phyloP scores from a whole-genome alignment of 2,797 vertebrate species.

The Mormyrus hasselquistii region DNA sequence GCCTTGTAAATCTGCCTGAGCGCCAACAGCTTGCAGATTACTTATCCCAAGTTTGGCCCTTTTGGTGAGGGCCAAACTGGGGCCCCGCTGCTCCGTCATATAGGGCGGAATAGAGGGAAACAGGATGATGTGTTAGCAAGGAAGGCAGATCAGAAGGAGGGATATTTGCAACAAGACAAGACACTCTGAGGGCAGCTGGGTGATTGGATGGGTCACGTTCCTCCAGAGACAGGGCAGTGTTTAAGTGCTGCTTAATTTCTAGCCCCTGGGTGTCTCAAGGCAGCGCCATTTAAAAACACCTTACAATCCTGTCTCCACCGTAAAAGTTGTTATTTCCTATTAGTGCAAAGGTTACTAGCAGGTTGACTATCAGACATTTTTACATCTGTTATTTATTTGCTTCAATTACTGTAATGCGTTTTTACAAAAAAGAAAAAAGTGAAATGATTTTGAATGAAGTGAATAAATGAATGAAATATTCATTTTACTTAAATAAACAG shows the following conservation, averaged over 20 bases:
- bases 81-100: neutral
- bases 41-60: neutral
- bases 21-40: neutral
- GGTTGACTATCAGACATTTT: neutral
- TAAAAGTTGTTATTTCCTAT: neutral
- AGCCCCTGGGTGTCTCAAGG: neutral
- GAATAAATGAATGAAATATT: neutral
- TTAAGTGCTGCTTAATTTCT: neutral
- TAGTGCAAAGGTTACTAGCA: neutral
- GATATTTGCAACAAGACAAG: neutral
- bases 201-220: neutral
- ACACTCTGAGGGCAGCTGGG: neutral
- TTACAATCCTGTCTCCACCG: neutral
- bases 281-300: neutral
- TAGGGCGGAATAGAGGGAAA: neutral
- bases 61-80: neutral
- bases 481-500: neutral
- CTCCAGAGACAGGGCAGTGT: neutral
- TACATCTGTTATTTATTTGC: neutral
- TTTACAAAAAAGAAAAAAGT: neutral
- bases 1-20: conserved; percentile 20
- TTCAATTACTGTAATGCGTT: neutral
- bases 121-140: neutral
- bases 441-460: too few relatives aligned
- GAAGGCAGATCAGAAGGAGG: neutral